Conservation (phyloP, 2,797 vertebrate genomes). For the Tokudaia tokunoshimensis region DNA sequence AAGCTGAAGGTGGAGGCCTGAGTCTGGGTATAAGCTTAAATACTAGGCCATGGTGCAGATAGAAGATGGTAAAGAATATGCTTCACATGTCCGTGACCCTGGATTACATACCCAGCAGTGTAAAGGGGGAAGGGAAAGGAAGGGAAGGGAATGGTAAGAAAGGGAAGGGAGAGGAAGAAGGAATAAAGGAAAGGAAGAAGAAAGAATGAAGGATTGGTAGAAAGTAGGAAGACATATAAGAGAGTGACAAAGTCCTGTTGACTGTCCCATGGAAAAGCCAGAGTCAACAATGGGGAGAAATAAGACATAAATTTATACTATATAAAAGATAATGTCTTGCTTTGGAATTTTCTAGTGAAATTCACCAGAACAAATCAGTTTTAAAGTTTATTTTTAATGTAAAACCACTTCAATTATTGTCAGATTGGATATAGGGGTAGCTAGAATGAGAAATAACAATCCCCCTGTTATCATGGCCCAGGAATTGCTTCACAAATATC, state of each 20-base stretch:
- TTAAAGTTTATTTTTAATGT: neutral
- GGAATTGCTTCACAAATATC: neutral
- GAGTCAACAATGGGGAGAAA: neutral
- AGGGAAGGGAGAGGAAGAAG: neutral
- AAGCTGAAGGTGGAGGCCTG: neutral
- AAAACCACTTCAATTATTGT: neutral
- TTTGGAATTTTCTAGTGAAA: neutral
- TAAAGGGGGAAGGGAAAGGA: neutral
- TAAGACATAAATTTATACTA: neutral
- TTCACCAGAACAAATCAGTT: neutral
- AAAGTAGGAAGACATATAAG: neutral
- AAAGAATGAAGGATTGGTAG: accelerated
- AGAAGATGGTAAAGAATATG: neutral
- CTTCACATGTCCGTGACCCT: no score
- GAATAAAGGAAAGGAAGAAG: neutral
- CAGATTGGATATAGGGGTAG: neutral
- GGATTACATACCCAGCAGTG: neutral
- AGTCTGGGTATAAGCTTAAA: neutral
- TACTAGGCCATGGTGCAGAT: neutral
- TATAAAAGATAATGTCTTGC: neutral
- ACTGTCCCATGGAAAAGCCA: neutral
- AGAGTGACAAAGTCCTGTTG: neutral
- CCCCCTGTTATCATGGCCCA: neutral
- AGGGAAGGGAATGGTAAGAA: neutral
- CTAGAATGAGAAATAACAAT: neutral